phyloP scores from a whole-genome alignment of 2,888 invertebrate genomes.

The Amiota minor region DNA sequence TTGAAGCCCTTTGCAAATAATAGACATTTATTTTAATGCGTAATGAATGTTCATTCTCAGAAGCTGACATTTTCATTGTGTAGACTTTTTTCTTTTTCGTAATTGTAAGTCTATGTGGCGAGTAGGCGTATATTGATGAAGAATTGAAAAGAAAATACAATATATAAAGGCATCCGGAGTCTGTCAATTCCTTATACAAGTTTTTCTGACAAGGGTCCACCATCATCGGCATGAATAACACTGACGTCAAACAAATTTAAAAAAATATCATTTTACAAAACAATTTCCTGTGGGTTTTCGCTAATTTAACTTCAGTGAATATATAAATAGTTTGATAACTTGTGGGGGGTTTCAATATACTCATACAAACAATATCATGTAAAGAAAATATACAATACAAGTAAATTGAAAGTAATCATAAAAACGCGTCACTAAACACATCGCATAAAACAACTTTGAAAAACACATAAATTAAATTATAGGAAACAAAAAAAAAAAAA shows the following conservation, averaged over 20 bases:
- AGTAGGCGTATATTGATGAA: conserved; percentile 12
- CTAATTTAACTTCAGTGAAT: no score
- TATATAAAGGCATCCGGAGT: not conserved
- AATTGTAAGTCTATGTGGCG: not conserved
- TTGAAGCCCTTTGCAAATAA: conserved; percentile 20
- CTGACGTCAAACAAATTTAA: conserved; percentile 17
- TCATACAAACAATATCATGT: no score
- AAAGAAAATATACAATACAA: no score
- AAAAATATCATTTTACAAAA: no score
- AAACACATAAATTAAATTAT: no score
- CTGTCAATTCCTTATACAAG: not conserved
- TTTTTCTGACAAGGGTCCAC: conserved; percentile 8
- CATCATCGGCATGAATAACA: not conserved
- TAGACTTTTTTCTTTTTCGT: not conserved
- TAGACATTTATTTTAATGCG: conserved; percentile 23
- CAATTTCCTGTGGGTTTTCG: no score
- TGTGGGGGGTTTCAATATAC: no score
- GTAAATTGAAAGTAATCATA: no score
- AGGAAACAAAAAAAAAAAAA: not conserved
- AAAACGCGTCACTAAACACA: no score
- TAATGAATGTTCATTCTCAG: conserved; percentile 19
- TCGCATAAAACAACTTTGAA: no score
- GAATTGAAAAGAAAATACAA: not conserved
- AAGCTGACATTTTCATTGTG: conserved; percentile 13
- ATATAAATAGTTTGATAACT: no score